These are phyloP conservation scores for Muscicapa adusta DNA, from an alignment of 2,113 vertebrate species.

Conservation along the genomic window DNA sequence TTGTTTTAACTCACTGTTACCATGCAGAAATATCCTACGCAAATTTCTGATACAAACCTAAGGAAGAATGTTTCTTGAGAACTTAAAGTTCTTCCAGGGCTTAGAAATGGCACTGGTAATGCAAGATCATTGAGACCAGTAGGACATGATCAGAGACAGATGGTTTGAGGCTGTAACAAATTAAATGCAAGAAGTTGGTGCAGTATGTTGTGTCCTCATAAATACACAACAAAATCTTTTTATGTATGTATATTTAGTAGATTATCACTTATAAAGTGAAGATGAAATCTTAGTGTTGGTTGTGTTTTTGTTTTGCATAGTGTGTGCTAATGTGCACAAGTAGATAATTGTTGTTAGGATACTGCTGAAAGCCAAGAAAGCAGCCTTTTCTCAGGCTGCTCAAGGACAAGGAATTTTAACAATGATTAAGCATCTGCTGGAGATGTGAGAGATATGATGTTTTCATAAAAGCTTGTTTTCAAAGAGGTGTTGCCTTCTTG, in stretches of 20 bases:
- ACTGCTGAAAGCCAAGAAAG: too few relatives aligned
- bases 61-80: background rate
- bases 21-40: background rate
- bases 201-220: background rate
- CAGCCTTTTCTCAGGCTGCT: too few relatives aligned
- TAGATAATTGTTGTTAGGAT: background rate
- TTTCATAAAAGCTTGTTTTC: too few relatives aligned
- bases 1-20: background rate
- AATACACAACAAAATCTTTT: background rate
- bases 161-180: background rate
- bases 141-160: background rate
- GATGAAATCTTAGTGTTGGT: background rate
- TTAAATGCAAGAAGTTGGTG: background rate
- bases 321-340: background rate
- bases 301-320: background rate
- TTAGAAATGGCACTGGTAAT: background rate
- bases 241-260: background rate
- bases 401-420: too few relatives aligned
- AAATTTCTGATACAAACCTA: background rate
- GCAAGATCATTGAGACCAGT: background rate
- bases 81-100: background rate
- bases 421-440: too few relatives aligned
- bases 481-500: too few relatives aligned
- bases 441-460: too few relatives aligned
- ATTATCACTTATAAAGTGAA: background rate